A percentile compares a stretch with the other conserved stretches of the same genome.
Conservation (phyloP, 2,113 vertebrate genomes). For the Pelvicachromis taeniatus region DNA sequence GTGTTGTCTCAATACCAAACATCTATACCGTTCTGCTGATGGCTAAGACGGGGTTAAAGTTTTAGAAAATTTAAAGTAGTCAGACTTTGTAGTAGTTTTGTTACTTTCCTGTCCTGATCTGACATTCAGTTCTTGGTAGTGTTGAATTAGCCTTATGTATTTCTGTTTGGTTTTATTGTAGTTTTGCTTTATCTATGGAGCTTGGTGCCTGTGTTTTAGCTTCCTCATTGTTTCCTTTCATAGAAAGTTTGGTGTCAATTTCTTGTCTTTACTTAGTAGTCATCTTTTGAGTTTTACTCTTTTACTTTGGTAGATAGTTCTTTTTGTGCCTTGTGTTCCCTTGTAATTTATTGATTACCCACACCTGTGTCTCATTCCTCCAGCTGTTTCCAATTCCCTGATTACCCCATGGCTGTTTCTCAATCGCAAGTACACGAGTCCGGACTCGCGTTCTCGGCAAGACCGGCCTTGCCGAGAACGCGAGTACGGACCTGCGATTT, state of each 20-base stretch:
- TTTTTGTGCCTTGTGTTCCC: background rate
- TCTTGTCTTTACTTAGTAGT: background rate
- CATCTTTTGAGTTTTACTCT: background rate
- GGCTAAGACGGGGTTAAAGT: background rate
- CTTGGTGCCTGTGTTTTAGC: background rate
- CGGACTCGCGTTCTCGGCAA: too few species aligned
- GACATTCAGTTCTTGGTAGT: background rate
- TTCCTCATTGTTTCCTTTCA: background rate
- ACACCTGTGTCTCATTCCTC: background rate
- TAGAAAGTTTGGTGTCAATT: background rate
- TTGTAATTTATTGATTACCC: background rate
- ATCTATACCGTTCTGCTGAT: background rate
- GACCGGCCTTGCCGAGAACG: too few species aligned
- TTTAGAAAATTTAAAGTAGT: background rate
- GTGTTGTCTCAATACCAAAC: background rate
- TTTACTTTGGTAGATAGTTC: background rate
- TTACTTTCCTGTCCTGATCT: background rate
- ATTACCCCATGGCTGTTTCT: too few species aligned
- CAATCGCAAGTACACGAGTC: too few species aligned
- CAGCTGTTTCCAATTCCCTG: background rate
- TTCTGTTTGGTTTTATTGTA: background rate
- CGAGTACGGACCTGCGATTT: too few species aligned
- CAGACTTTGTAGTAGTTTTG: background rate
- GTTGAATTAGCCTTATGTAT: background rate
- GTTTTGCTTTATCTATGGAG: background rate